phyloP scores from a whole-genome alignment of 2,888 invertebrate species.

The Venusia cambrica region DNA sequence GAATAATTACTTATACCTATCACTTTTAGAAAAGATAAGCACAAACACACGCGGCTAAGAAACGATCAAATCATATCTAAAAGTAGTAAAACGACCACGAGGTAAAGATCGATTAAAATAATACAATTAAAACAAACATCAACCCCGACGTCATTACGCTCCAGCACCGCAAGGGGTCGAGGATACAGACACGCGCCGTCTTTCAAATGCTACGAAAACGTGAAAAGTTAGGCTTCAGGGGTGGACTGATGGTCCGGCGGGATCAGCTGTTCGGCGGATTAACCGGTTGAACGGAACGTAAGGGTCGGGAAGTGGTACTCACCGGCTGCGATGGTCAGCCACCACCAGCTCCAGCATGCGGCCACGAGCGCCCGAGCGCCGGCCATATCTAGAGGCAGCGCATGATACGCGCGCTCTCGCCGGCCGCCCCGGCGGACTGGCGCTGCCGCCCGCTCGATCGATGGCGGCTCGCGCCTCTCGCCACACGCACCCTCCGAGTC shows the following conservation, averaged over 20 bases:
- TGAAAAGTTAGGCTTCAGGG: conserved; percentile 47
- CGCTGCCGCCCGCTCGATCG: conserved; percentile 57
- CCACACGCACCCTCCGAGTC: conserved; percentile 66
- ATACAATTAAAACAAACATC: conserved; percentile 47
- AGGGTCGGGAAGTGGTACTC: conserved; percentile 46
- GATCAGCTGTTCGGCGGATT: conserved; percentile 56
- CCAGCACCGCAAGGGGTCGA: conserved; percentile 40
- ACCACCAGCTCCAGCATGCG: conserved; percentile 79
- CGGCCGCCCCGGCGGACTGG: conserved; percentile 80
- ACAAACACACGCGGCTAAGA: conserved; percentile 12
- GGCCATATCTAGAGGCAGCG: conserved; percentile 78
- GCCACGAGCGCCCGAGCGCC: conserved; percentile 80
- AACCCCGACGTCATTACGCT: conserved; percentile 38
- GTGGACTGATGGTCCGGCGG: conserved; percentile 37
- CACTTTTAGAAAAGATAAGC: conserved; percentile 17
- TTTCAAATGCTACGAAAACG: conserved; percentile 46
- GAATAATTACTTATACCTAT: conserved; percentile 7
- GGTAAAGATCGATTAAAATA: conserved; percentile 36
- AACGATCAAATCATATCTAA: conserved; percentile 11
- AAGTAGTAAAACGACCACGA: conserved; percentile 17
- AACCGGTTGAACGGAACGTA: conserved; percentile 2
- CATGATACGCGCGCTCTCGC: conserved; percentile 79
- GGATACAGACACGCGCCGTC: conserved; percentile 44
- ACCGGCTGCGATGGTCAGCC: conserved; percentile 78
- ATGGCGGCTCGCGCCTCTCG: conserved; percentile 60